A percentile compares a stretch with the other conserved stretches of the same genome.
phyloP scores from a whole-genome alignment of 2,113 vertebrate genomes.

The Ageneiosus marmoratus region DNA sequence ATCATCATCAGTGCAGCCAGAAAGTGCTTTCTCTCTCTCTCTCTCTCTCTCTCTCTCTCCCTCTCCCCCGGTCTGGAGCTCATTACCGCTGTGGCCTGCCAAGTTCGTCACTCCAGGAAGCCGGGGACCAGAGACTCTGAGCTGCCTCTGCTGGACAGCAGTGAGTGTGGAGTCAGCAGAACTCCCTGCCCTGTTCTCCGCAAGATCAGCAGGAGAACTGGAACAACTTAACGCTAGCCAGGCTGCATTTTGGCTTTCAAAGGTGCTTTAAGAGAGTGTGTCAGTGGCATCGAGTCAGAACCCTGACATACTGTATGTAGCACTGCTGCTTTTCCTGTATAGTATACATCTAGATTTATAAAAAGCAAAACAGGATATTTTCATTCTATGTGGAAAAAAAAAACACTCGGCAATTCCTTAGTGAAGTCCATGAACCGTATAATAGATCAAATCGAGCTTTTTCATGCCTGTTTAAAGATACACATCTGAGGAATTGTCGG shows the following conservation, averaged over 20 bases:
- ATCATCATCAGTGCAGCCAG: constrained; percentile 61
- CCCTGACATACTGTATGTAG: constrained; percentile 12
- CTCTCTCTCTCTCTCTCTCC: constrained; percentile 57
- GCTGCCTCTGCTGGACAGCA: constrained; percentile 66
- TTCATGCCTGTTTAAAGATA: background rate
- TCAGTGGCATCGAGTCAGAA: background rate
- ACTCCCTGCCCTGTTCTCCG: constrained; percentile 22
- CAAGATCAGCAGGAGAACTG: constrained; percentile 47
- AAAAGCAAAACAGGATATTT: background rate
- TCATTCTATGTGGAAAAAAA: background rate
- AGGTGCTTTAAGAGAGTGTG: constrained; percentile 31
- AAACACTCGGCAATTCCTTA: background rate
- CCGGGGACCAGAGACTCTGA: constrained; percentile 66
- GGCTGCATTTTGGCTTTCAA: constrained; percentile 44
- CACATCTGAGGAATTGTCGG: constrained; percentile 44
- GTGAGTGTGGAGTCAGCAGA: constrained; percentile 64
- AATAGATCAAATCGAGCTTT: background rate
- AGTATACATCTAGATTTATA: background rate
- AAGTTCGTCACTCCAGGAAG: constrained; percentile 63
- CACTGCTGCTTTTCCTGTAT: background rate
- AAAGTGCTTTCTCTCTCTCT: constrained; percentile 73
- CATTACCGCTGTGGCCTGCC: constrained; percentile 80
- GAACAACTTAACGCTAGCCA: constrained; percentile 39
- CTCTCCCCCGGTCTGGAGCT: constrained; percentile 79
- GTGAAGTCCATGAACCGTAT: constrained; percentile 7